Conservation (phyloP, 2,888 invertebrate species). For the Polydesmus complanatus region DNA sequence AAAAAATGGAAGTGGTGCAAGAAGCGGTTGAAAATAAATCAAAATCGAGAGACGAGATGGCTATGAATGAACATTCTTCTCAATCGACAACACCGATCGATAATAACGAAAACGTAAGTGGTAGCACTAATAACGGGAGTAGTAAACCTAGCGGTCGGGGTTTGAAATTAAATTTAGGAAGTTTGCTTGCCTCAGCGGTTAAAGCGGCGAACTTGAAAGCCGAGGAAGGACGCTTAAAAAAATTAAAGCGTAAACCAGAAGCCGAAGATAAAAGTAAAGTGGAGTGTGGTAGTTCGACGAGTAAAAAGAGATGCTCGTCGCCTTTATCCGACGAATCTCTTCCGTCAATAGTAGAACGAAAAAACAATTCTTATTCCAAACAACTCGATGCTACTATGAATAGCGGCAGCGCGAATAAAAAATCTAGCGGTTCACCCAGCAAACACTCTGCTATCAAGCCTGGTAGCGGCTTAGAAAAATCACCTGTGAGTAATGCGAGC, state of each 20-base stretch:
- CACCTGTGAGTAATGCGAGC: constrained; percentile 76
- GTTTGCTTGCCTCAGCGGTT: constrained; percentile 18
- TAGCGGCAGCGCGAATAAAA: neutral
- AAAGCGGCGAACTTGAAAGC: constrained; percentile 16
- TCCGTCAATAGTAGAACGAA: neutral
- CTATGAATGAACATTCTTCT: neutral
- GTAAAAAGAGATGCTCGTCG: constrained; percentile 6
- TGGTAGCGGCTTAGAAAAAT: constrained; percentile 69
- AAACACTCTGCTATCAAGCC: constrained; percentile 72
- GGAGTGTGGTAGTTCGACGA: neutral
- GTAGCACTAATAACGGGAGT: neutral
- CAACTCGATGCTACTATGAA: neutral
- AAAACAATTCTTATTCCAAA: neutral
- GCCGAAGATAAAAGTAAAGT: neutral
- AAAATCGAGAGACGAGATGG: neutral
- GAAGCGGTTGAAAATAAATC: neutral
- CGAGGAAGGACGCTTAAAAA: constrained; percentile 16
- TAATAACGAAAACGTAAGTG: neutral
- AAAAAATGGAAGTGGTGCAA: neutral
- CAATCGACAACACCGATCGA: neutral
- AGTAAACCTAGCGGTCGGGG: constrained; percentile 11
- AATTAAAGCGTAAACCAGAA: constrained; percentile 17
- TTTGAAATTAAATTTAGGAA: constrained; percentile 19
- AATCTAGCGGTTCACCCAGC: constrained; percentile 18
- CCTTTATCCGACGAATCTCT: neutral